A percentile compares a stretch with the other conserved stretches of the same genome.
phyloP scores from a whole-genome alignment of 64 coral and sea anemone genomes.

The Cladopsammia gracilis region DNA sequence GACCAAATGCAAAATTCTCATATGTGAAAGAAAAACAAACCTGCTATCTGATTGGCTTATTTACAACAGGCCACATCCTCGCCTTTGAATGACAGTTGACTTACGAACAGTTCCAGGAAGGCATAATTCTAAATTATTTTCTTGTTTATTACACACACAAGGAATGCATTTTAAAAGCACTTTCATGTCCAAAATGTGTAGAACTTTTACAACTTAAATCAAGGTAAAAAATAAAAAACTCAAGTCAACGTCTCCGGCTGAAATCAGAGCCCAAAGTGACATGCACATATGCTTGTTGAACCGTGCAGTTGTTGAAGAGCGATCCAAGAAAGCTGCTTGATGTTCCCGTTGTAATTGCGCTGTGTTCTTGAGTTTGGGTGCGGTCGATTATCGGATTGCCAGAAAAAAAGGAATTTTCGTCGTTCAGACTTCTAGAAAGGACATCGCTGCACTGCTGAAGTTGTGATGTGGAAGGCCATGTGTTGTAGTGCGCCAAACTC shows the following conservation, averaged over 20 bases:
- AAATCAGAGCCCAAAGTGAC: background rate
- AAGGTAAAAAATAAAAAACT: background rate
- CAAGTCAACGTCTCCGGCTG: background rate
- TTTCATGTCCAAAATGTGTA: background rate
- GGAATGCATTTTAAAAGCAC: background rate
- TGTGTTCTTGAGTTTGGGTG: background rate
- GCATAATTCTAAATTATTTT: background rate
- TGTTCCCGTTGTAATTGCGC: background rate
- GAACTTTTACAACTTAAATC: background rate
- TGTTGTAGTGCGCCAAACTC: conserved; percentile 13
- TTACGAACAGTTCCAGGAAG: background rate
- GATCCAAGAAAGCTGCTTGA: background rate
- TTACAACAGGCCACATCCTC: conserved; percentile 2
- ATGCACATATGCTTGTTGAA: background rate
- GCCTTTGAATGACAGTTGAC: conserved; percentile 10
- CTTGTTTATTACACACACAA: background rate
- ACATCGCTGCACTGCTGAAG: background rate
- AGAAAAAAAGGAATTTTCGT: background rate
- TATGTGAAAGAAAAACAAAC: no score
- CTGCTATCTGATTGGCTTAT: background rate
- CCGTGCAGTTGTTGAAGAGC: conserved; percentile 1
- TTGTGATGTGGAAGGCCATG: conserved; percentile 12
- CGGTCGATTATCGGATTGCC: background rate
- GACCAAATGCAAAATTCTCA: background rate
- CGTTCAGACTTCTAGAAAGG: background rate